A percentile compares a stretch with the other conserved stretches of the same genome.
These are phyloP conservation scores for Austrolebias charrua DNA, from an alignment of 2,797 vertebrate species.

Conservation along the genomic window DNA sequence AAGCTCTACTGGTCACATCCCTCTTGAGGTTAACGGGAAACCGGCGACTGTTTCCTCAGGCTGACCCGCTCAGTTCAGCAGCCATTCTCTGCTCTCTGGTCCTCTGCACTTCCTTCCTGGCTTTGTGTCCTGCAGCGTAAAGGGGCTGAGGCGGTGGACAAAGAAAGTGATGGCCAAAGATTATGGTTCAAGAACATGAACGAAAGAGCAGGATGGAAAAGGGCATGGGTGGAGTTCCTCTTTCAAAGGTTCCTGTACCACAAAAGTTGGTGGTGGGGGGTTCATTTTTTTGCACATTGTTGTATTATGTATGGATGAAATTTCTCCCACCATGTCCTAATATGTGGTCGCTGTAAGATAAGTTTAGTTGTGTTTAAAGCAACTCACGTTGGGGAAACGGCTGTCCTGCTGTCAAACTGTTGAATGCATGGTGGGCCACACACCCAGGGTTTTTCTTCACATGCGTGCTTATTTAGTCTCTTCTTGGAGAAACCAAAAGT, in stretches of 20 bases:
- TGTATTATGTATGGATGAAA: conserved; percentile 15
- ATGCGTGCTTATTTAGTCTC: conserved; percentile 4
- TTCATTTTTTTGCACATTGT: neutral
- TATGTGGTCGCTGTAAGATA: conserved; percentile 28
- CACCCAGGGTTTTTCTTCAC: neutral
- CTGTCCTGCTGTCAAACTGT: neutral
- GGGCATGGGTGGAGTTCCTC: conserved; percentile 64
- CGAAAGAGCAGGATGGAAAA: conserved; percentile 64
- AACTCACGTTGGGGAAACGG: neutral
- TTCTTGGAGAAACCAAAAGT: neutral
- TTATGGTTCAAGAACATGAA: conserved; percentile 54
- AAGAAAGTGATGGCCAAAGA: conserved; percentile 52
- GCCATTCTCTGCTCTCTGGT: conserved; percentile 44
- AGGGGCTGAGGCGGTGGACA: conserved; percentile 3
- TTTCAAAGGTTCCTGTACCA: conserved; percentile 47
- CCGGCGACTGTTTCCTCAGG: conserved; percentile 52
- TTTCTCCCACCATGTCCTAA: conserved; percentile 1
- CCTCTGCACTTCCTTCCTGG: conserved; percentile 73
- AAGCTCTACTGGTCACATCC: conserved; percentile 24
- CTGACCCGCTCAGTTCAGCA: conserved; percentile 47
- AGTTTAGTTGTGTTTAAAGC: conserved; percentile 1
- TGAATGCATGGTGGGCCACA: neutral
- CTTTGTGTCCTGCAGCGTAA: conserved; percentile 69
- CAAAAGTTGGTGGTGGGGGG: conserved; percentile 3
- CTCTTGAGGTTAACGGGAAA: conserved; percentile 52